Evolutionary conservation across 1,140 invertebrate species (phyloP).

Genomic region (Hetaerina americana): DNA sequence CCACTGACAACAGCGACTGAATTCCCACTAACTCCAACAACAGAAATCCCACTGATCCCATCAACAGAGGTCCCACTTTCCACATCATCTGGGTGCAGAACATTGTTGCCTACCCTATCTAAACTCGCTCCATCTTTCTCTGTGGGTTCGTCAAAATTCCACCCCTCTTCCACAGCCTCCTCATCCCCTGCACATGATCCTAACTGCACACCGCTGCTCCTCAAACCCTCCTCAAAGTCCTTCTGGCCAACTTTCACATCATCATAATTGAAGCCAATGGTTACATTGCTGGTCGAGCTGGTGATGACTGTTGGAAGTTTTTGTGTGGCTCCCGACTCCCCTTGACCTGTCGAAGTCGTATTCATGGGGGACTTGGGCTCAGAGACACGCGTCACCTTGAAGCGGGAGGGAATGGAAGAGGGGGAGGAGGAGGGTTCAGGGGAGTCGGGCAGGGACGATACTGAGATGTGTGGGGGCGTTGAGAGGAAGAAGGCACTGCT

Average conservation of each 20-base stretch:
- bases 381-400: conserved; percentile 18
- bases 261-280: conserved; percentile 14
- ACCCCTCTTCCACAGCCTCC: not conserved
- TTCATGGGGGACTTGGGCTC: not conserved
- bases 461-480: no score
- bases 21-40: no score
- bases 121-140: no score
- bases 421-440: conserved; percentile 7
- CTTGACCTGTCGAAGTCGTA: not conserved
- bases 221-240: conserved; percentile 3
- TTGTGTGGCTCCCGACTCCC: not conserved
- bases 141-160: not conserved
- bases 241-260: conserved; percentile 1
- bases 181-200: not conserved
- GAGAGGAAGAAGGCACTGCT: no score
- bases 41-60: no score
- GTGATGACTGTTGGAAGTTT: conserved; percentile 9
- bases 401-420: conserved; percentile 15
- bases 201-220: conserved; percentile 1
- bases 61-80: no score
- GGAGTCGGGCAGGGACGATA: not conserved
- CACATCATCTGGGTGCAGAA: no score
- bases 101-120: no score
- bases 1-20: no score
- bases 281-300: conserved; percentile 13